These are phyloP conservation scores for Uloborus diversus DNA, from an alignment of 1,140 invertebrate genomes.

Conservation along the genomic window DNA sequence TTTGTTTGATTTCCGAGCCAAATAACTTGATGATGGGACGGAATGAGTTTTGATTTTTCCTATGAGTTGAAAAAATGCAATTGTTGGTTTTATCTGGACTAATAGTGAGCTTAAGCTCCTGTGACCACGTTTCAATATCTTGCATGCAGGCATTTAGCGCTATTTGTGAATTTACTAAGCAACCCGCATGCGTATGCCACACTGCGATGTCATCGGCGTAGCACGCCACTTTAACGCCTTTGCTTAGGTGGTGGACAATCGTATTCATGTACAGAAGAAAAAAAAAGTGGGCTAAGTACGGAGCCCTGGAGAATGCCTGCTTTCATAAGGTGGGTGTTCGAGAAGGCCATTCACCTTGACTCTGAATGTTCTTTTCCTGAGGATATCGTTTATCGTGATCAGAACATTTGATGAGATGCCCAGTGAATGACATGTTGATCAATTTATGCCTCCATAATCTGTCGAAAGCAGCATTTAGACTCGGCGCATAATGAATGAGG, in stretches of 20 bases:
- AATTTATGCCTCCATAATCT: not conserved
- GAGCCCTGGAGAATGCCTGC: not conserved
- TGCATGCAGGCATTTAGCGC: conserved; percentile 1
- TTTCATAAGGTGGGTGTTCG: not conserved
- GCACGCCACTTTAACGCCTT: not conserved
- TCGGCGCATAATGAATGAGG: no score
- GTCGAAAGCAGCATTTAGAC: not conserved
- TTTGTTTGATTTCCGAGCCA: not conserved
- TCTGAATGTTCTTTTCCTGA: not conserved
- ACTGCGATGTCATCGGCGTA: not conserved
- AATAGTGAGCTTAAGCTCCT: no score
- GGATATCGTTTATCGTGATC: not conserved
- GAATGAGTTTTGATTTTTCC: not conserved
- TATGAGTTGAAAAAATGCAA: not conserved
- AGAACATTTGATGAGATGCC: not conserved
- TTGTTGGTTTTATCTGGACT: not conserved
- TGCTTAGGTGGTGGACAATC: no score
- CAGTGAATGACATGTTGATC: not conserved
- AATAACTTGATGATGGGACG: not conserved
- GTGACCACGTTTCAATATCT: not conserved
- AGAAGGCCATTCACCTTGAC: not conserved
- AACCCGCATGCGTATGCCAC: not conserved
- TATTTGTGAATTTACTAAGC: not conserved
- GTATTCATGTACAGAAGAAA: no score
- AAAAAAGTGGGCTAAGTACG: no score